phyloP scores from a whole-genome alignment of 2,888 invertebrate species.

The Rhingia campestris region DNA sequence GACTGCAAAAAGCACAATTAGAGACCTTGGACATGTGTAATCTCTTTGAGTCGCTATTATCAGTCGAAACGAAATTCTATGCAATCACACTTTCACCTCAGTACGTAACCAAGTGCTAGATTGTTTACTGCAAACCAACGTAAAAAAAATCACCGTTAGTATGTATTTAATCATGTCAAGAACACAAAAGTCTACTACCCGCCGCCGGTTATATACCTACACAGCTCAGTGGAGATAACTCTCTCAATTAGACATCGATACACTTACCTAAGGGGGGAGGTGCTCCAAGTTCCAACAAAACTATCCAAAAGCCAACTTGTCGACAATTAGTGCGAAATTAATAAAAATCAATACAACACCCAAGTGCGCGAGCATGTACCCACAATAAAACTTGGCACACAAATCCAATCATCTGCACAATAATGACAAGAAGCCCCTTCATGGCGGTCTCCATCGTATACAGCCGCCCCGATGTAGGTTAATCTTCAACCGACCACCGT shows the following conservation, averaged over 20 bases:
- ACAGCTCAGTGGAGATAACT: constrained; percentile 30
- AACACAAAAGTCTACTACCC: constrained; percentile 35
- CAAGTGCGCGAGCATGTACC: constrained; percentile 9
- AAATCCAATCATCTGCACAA: constrained; percentile 69
- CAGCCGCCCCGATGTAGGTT: constrained; percentile 55
- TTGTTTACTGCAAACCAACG: neutral
- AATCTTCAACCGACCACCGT: constrained; percentile 58
- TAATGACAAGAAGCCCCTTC: constrained; percentile 66
- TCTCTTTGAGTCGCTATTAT: neutral
- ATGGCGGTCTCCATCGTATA: constrained; percentile 40
- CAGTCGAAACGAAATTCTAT: constrained; percentile 23
- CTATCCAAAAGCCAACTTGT: constrained; percentile 26
- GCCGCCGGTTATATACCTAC: constrained; percentile 28
- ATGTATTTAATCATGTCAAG: constrained; percentile 55
- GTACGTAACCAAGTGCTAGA: too few relatives aligned
- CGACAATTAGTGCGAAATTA: constrained; percentile 67
- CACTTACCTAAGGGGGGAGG: neutral
- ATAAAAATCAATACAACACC: constrained; percentile 58
- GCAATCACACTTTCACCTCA: constrained; percentile 28
- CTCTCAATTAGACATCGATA: constrained; percentile 48
- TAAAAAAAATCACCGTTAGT: constrained; percentile 12
- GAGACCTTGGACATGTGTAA: constrained; percentile 5
- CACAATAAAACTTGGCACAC: constrained; percentile 67
- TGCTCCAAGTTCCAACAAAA: constrained; percentile 30
- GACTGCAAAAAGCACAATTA: neutral